Percentiles rank a stretch among this genome's conserved stretches.
These are phyloP conservation scores for Stomatorhinus walkeri DNA, from an alignment of 2,797 vertebrate species.

Conservation along the genomic window DNA sequence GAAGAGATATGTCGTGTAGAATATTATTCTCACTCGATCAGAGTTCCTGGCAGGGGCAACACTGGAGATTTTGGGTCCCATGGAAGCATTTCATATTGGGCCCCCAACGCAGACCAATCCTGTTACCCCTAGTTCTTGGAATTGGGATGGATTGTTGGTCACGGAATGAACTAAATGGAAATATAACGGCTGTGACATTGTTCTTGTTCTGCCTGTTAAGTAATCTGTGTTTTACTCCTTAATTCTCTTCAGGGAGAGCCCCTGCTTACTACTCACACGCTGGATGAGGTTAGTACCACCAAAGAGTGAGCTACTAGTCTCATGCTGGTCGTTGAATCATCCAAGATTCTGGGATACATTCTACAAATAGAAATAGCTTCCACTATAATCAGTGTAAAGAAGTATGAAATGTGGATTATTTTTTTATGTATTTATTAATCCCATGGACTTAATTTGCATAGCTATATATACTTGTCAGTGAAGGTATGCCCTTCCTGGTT, in stretches of 20 bases:
- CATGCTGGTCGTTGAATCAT: neutral
- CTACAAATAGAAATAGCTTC: neutral
- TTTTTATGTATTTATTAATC: neutral
- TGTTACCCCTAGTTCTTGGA: neutral
- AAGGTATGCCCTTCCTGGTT: neutral
- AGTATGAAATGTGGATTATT: neutral
- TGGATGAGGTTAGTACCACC: slow-evolving; percentile 41
- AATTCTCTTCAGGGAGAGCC: slow-evolving; percentile 32
- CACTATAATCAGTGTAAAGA: neutral
- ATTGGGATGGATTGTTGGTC: neutral
- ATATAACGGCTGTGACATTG: neutral
- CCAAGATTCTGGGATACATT: neutral
- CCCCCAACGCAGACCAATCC: neutral
- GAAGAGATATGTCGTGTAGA: neutral
- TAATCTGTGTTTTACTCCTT: slow-evolving; percentile 9
- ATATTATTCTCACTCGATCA: neutral
- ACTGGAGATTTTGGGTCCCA: neutral
- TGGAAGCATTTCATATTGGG: neutral
- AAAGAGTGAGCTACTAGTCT: neutral
- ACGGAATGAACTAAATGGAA: neutral
- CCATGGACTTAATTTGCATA: neutral
- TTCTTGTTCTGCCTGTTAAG: neutral
- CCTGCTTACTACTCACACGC: slow-evolving; percentile 31
- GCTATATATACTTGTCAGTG: neutral
- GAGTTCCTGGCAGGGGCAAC: neutral